Evolutionary conservation across 2,113 vertebrate genomes (phyloP).

Genomic region (Circaetus cinerascens): DNA sequence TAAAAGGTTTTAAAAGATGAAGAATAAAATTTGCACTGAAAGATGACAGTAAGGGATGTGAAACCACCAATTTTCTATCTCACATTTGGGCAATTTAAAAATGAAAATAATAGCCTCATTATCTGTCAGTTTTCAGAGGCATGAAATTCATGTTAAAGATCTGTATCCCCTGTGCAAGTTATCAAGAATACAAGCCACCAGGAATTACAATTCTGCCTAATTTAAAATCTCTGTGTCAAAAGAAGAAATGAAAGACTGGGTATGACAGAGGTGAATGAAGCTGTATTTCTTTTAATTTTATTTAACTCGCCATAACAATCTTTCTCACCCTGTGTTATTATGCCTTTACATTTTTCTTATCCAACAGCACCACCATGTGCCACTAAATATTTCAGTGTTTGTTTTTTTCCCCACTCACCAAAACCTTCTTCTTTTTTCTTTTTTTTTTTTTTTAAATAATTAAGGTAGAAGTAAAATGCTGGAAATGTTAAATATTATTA

Average conservation of each 20-base stretch:
- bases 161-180: slow-evolving; percentile 9
- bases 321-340: slow-evolving; percentile 59
- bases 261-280: slow-evolving; percentile 81
- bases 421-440: background rate
- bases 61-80: slow-evolving; percentile 26
- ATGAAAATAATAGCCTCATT: slow-evolving; percentile 66
- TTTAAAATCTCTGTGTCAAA: slow-evolving; percentile 71
- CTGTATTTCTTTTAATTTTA: slow-evolving; percentile 81
- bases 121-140: slow-evolving; percentile 27
- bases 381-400: background rate
- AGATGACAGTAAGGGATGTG: background rate
- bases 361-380: slow-evolving; percentile 86
- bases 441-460: background rate
- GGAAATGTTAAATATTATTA: background rate
- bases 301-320: slow-evolving; percentile 78
- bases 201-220: slow-evolving; percentile 49
- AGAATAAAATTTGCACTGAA: background rate
- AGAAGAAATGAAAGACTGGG: slow-evolving; percentile 71
- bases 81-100: slow-evolving; percentile 33
- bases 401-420: background rate
- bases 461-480: background rate
- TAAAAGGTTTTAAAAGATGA: slow-evolving; percentile 20
- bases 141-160: slow-evolving; percentile 60
- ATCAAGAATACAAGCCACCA: slow-evolving; percentile 37
- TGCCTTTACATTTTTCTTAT: slow-evolving; percentile 48